phyloP scores from a whole-genome alignment of 2,113 vertebrate species.

The Tetrao urogallus region DNA sequence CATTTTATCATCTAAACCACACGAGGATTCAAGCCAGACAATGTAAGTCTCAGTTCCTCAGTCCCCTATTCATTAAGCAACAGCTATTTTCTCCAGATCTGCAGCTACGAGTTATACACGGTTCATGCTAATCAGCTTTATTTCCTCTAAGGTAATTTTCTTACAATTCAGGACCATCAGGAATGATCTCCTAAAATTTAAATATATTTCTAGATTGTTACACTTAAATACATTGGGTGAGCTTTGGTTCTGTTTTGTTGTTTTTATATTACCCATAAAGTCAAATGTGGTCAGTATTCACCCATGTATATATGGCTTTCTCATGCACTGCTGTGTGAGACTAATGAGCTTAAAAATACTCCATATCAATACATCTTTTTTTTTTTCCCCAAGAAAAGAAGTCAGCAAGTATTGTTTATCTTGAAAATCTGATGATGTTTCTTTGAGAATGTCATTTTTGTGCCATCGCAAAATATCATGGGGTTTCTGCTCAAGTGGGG shows the following conservation, averaged over 20 bases:
- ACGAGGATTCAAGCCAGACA: neutral
- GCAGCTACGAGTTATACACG: neutral
- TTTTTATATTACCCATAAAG: neutral
- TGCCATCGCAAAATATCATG: constrained; percentile 73
- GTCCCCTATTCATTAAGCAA: neutral
- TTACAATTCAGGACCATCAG: neutral
- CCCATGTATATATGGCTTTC: neutral
- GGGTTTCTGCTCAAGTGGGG: constrained; percentile 73
- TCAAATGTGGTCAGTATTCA: neutral
- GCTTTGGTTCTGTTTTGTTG: neutral
- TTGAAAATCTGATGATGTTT: constrained; percentile 54
- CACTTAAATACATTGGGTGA: neutral
- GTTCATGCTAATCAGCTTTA: neutral
- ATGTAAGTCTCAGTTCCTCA: neutral
- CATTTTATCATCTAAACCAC: neutral
- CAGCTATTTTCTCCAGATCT: constrained; percentile 23
- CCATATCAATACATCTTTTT: neutral
- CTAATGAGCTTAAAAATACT: constrained; percentile 40
- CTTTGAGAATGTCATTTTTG: constrained; percentile 74
- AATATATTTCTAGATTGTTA: neutral
- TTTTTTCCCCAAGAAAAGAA: constrained; percentile 51
- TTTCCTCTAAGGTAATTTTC: constrained; percentile 30
- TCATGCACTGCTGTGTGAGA: constrained; percentile 6
- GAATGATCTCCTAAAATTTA: neutral
- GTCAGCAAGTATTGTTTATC: constrained; percentile 69